A percentile compares a stretch with the other conserved stretches of the same genome.
Evolutionary conservation across 1,140 invertebrate species (phyloP).

Genomic region (Lamellibrachia luymesi): DNA sequence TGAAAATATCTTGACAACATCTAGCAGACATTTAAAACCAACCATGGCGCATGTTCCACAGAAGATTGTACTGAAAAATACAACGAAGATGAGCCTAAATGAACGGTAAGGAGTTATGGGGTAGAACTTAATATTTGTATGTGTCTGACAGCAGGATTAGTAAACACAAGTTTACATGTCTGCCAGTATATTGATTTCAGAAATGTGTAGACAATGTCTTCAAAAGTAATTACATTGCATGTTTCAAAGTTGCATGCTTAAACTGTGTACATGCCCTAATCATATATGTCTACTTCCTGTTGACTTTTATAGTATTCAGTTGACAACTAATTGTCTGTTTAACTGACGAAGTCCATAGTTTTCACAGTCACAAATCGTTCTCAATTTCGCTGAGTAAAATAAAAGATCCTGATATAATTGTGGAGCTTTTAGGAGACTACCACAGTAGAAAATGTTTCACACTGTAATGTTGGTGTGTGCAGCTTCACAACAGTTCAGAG

Average conservation of each 20-base stretch:
- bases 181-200: no score
- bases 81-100: slow-evolving; percentile 15
- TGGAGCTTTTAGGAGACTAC: not conserved
- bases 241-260: no score
- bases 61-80: slow-evolving; percentile 21
- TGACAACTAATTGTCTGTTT: not conserved
- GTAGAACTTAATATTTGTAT: not conserved
- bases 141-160: not conserved
- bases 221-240: no score
- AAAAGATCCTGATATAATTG: not conserved
- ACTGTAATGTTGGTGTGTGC: not conserved
- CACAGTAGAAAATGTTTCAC: not conserved
- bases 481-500: slow-evolving; percentile 7
- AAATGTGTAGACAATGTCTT: no score
- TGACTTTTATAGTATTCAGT: no score
- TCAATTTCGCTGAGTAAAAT: not conserved
- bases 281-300: no score
- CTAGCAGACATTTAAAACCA: not conserved
- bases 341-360: not conserved
- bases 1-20: not conserved
- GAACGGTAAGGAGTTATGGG: slow-evolving; percentile 7
- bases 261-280: no score
- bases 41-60: slow-evolving; percentile 3
- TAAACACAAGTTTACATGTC: not conserved
- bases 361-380: not conserved